Base-by-base conservation (phyloP, 1,140 invertebrate genomes). In the Leguminivora glycinivorella region DNA sequence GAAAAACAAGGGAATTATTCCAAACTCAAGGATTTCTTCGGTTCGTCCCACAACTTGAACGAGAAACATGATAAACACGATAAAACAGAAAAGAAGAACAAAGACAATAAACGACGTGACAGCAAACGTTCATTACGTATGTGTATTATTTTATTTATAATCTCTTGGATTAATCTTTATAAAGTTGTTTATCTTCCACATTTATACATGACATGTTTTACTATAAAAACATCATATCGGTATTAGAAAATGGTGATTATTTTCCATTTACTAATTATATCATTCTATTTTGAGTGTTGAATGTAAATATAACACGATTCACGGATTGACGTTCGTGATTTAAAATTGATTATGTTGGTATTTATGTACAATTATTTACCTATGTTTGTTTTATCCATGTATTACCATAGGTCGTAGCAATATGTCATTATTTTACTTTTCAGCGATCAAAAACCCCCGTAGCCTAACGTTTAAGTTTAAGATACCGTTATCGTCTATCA, bases 1-100 rank as follows among this genome's bases (percentile, higher is more conserved):
- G 58, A 63, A 7, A 63, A 31, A 17, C 12, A 63, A 9, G 26
- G 26, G 12, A 63, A 25, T 29, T 69, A 77, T 63, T 77, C 77
- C 7, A 86, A 83, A 73, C 22, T 83, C 5, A 84, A 74, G 68
- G 75, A 76, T 26, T 75, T 86, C 19, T 85, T 87, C 40, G 84
- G 86, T 73, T 87, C 83, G 25, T 29, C 26, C 0, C 81, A 83
- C 29, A 72, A 83, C 56, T 80, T 82, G 56, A 75, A 43, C 14
- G 76, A 77, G 34, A 68, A 68, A 29, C 74, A 68, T 63, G 58
- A 63, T 3, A 63, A 63, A 29, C 58, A 63, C 1, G 58, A 63
- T 17, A 63, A 63, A 29, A 63, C 7, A 17, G 58, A 63, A 63
- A 63, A 63, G 58, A 63, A 34, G 26, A 29, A 63, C 25, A 63